These are phyloP conservation scores for Bujurquina vittata DNA, from an alignment of 2,113 vertebrate genomes.

Conservation along the genomic window DNA sequence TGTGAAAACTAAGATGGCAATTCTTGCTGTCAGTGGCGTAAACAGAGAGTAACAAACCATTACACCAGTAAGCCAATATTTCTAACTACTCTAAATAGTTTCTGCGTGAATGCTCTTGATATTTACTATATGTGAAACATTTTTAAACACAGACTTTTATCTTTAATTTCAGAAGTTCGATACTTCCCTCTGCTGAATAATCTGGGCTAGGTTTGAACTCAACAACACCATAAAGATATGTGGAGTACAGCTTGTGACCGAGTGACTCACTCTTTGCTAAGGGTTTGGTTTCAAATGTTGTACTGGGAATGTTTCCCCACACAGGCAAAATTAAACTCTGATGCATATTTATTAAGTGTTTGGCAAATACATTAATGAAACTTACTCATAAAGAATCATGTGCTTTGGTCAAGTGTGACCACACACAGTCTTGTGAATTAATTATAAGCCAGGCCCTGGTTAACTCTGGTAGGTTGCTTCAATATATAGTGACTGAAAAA, in stretches of 20 bases:
- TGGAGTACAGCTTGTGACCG: background rate
- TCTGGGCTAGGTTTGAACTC: background rate
- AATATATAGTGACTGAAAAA: background rate
- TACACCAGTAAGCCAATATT: background rate
- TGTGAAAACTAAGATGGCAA: background rate
- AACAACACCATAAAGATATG: constrained; percentile 11
- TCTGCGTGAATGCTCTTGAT: background rate
- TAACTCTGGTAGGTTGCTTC: background rate
- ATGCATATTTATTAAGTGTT: background rate
- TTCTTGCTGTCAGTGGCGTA: too few species aligned
- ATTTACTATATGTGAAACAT: background rate
- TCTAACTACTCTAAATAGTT: background rate
- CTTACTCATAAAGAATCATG: background rate
- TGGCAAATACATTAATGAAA: background rate
- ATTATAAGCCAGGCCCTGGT: background rate
- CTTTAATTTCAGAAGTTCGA: background rate
- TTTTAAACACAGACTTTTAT: background rate
- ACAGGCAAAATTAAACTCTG: background rate
- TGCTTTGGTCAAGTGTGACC: background rate
- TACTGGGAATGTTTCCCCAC: constrained; percentile 11
- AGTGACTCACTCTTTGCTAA: constrained; percentile 15
- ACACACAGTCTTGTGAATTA: background rate
- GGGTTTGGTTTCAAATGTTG: constrained; percentile 15
- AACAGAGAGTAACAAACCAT: background rate
- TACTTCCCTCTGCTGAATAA: background rate